Conservation (phyloP, 2,113 vertebrate genomes). For the Uria aalge region DNA sequence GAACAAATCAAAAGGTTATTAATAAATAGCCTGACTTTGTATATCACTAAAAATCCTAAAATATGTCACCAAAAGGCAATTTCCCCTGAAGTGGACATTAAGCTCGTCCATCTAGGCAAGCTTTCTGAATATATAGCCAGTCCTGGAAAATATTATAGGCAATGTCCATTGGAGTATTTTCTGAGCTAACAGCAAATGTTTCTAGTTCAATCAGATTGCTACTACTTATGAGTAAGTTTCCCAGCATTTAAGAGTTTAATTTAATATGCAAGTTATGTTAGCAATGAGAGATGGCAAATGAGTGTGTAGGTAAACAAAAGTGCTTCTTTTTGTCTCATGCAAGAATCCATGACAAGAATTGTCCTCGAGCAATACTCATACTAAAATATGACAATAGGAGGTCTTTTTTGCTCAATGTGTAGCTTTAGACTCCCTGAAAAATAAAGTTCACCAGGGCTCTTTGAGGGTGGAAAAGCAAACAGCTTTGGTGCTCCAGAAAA, state of each 20-base stretch:
- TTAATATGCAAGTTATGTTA: background rate
- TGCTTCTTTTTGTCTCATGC: background rate
- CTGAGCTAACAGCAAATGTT: background rate
- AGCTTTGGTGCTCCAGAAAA: background rate
- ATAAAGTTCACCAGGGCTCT: background rate
- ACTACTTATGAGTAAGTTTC: background rate
- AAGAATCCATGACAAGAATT: background rate
- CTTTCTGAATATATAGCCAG: background rate
- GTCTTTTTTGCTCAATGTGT: background rate
- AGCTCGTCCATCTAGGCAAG: background rate
- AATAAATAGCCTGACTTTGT: background rate
- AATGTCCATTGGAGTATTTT: background rate
- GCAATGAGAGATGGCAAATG: background rate
- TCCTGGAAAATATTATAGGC: background rate
- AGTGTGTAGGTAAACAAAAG: background rate
- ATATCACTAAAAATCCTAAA: background rate
- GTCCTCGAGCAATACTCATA: background rate
- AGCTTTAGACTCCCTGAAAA: background rate
- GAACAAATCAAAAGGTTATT: background rate
- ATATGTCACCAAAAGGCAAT: background rate
- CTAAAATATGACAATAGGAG: background rate
- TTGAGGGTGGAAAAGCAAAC: background rate
- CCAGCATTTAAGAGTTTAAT: background rate
- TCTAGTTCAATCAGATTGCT: background rate
- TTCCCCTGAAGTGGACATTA: background rate